Evolutionary conservation across 2,113 vertebrate genomes (phyloP).

Genomic region (Rhinoderma darwinii): DNA sequence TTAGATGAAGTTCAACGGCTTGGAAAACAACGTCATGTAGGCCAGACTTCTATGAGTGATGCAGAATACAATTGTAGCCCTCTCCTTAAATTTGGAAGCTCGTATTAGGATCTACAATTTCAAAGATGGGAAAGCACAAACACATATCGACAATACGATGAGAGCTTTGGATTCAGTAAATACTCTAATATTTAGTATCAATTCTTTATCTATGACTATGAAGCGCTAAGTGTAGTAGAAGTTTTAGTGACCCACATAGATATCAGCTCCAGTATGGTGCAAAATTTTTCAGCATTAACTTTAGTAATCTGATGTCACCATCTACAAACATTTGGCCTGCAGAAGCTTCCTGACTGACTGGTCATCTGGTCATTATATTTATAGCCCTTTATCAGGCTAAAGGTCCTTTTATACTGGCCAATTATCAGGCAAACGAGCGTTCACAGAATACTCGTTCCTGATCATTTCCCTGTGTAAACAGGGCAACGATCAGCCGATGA

Average conservation of each 20-base stretch:
- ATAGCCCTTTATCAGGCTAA: not conserved
- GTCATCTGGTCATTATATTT: no score
- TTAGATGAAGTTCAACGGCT: constrained; percentile 34
- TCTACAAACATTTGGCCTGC: no score
- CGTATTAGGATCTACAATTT: not conserved
- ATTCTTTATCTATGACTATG: not conserved
- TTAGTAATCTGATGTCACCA: not conserved
- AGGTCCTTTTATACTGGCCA: no score
- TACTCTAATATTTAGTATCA: not conserved
- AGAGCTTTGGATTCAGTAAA: not conserved
- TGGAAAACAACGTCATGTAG: constrained; percentile 17
- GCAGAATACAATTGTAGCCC: not conserved
- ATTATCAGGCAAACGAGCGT: no score
- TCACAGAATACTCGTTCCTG: no score
- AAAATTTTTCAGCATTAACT: not conserved
- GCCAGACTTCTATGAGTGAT: not conserved
- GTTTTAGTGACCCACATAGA: not conserved
- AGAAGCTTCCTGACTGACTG: no score
- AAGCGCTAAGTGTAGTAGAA: no score
- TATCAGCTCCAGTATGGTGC: not conserved
- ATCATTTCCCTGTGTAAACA: no score
- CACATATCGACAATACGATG: not conserved
- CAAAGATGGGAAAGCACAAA: not conserved
- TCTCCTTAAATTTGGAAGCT: not conserved
- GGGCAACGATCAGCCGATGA: no score